Conservation (phyloP, 2,113 vertebrate genomes). For the Sinocyclocheilus maitianheensis region DNA sequence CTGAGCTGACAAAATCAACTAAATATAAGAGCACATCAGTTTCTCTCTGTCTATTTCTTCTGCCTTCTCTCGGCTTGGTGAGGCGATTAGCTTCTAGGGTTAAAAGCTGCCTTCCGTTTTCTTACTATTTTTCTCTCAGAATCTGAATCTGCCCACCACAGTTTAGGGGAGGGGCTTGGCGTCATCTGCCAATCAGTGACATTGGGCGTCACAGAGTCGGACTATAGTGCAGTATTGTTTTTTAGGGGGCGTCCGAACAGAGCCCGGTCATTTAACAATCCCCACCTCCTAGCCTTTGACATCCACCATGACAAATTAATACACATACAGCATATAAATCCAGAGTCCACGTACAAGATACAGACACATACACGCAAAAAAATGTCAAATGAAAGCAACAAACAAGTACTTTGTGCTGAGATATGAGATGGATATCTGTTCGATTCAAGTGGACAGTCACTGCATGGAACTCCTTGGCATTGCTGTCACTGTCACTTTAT, state of each 20-base stretch:
- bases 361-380: slow-evolving; percentile 59
- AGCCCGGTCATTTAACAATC: slow-evolving; percentile 69
- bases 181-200: slow-evolving; percentile 58
- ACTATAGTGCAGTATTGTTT: slow-evolving; percentile 70
- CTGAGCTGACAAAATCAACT: slow-evolving; percentile 53
- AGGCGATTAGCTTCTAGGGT: slow-evolving; percentile 64
- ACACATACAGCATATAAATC: slow-evolving; percentile 30
- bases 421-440: slow-evolving; percentile 94
- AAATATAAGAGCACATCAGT: slow-evolving; percentile 73
- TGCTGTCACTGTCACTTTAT: slow-evolving; percentile 55
- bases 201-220: slow-evolving; percentile 61
- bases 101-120: slow-evolving; percentile 48
- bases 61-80: slow-evolving; percentile 64
- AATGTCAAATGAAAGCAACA: slow-evolving; percentile 53
- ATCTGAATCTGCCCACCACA: slow-evolving; percentile 64
- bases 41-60: slow-evolving; percentile 39
- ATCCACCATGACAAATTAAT: slow-evolving; percentile 53
- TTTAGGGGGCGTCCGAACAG: slow-evolving; percentile 62
- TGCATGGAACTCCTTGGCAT: slow-evolving; percentile 38
- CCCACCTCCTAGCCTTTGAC: slow-evolving; percentile 38
- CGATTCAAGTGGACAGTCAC: slow-evolving; percentile 82
- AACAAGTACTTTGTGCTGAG: slow-evolving; percentile 79
- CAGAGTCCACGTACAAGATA: slow-evolving; percentile 47
- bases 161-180: slow-evolving; percentile 50
- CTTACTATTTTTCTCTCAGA: slow-evolving; percentile 61